Percentiles rank a stretch among this genome's conserved stretches.
Evolutionary conservation across 30 jellyfish, hydroid and myxozoan species (phyloP).

Genomic region (Cassiopea xamachana): DNA sequence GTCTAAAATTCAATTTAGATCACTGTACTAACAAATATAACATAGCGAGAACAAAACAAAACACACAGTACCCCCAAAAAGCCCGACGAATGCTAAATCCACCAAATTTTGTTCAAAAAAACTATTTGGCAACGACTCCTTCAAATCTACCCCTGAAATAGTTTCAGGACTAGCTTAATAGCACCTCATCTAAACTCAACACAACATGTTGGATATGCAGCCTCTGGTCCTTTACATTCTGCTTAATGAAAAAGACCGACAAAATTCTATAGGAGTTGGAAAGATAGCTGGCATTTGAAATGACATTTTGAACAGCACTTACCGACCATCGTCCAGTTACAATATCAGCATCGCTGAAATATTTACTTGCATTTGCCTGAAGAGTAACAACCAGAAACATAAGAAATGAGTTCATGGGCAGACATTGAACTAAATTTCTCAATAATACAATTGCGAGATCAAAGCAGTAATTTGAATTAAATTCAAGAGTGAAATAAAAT

Average conservation of each 20-base stretch:
- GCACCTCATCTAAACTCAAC: neutral
- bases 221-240: neutral
- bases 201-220: neutral
- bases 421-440: neutral
- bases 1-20: conserved; percentile 12
- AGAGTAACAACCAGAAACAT: neutral
- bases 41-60: too few relatives aligned
- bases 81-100: too few relatives aligned
- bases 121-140: neutral
- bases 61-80: too few relatives aligned
- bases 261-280: neutral
- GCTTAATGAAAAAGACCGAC: neutral
- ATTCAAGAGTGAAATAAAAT: too few relatives aligned
- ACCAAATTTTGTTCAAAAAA: too few relatives aligned
- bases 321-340: conserved; percentile 87
- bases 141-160: neutral
- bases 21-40: too few relatives aligned
- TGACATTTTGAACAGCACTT: conserved; percentile 12
- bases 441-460: neutral
- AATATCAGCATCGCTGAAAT: conserved; percentile 80
- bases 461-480: neutral
- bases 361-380: conserved; percentile 73
- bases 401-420: neutral
- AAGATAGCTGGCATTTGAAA: too few relatives aligned
- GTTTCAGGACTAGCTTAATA: neutral